Base-by-base conservation (phyloP, 2,797 vertebrate genomes). In the Tinamus major region DNA sequence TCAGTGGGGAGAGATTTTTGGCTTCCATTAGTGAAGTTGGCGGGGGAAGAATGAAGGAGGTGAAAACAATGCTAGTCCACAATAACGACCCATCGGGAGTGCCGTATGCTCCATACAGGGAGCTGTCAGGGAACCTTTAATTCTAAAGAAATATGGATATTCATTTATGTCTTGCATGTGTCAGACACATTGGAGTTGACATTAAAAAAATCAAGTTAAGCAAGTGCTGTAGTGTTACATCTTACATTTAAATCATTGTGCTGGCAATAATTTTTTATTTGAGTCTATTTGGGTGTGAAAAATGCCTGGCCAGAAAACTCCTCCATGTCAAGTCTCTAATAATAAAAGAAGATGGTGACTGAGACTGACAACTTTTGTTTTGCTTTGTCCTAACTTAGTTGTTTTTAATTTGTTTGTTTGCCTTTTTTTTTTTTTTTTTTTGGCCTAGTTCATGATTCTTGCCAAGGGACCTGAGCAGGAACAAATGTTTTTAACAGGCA, bases 241-340 rank as follows among this genome's bases (percentile, higher is more conserved):
- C 85, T 91, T 96, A 94, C 93, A 93, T 96, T 92, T 94, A 95
- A 97, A 95, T 89, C 49, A 89, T 86, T 82, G 62, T 83, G 70
- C 87, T 91, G 93, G 96, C 95, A 96, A 95, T 89, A 92, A 65
- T 90, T 90, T 96, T 94, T 93, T 92, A 94, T 96, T 94, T 95
- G 90, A 96, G 85, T 67, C 62, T 88, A 81, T 95, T 94, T 89
- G 87, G 70, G 92, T 95, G 93, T 96, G 95, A 96, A 97, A 95
- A 95, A 96, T 91, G 71, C 93, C 88, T 95, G 94, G 96, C 92
- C 93, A 93, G 79, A 87, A 94, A 97, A 81, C 42, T 61, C 48
- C 78, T 90, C 85, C 15, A 8, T 92, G 81, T 92, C 94, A 95
- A 89, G 62, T 68, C 51, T 95, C 76, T 93, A 10, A 80, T 97